phyloP scores from a whole-genome alignment of 2,888 invertebrate species.

The Parapristionchus giblindavisi region DNA sequence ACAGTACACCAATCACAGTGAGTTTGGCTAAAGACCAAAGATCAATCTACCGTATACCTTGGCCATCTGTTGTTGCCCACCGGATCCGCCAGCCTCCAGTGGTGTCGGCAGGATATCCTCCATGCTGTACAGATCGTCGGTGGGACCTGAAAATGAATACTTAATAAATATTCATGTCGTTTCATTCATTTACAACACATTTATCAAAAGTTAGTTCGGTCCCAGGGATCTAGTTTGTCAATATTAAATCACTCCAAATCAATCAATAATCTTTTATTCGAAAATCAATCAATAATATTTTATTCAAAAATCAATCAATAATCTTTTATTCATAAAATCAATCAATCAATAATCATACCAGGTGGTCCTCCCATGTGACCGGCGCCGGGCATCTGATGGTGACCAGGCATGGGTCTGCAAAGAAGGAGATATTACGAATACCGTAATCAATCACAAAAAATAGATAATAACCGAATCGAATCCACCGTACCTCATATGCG shows the following conservation, averaged over 20 bases:
- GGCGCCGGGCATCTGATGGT: constrained; percentile 29
- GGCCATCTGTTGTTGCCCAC: background rate
- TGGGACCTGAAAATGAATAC: constrained; percentile 11
- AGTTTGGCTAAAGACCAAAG: background rate
- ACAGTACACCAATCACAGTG: background rate
- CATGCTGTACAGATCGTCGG: constrained; percentile 47
- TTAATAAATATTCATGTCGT: background rate
- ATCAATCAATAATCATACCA: no score
- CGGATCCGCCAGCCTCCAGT: constrained; percentile 42
- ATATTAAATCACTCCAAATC: no score
- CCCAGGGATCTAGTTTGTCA: no score
- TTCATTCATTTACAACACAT: no score
- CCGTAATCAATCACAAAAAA: no score
- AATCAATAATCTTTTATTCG: no score
- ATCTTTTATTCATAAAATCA: no score
- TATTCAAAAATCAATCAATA: no score
- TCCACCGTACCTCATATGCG: constrained; percentile 34
- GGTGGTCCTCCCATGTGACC: constrained; percentile 26
- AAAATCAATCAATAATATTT: no score
- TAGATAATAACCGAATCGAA: no score
- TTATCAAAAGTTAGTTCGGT: no score
- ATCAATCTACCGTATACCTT: background rate
- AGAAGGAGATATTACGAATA: no score
- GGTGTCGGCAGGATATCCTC: constrained; percentile 60
- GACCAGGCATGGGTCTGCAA: constrained; percentile 30